A percentile compares a stretch with the other conserved stretches of the same genome.
Evolutionary conservation across 2,888 invertebrate species (phyloP).

Genomic region (Epinotia nisella): DNA sequence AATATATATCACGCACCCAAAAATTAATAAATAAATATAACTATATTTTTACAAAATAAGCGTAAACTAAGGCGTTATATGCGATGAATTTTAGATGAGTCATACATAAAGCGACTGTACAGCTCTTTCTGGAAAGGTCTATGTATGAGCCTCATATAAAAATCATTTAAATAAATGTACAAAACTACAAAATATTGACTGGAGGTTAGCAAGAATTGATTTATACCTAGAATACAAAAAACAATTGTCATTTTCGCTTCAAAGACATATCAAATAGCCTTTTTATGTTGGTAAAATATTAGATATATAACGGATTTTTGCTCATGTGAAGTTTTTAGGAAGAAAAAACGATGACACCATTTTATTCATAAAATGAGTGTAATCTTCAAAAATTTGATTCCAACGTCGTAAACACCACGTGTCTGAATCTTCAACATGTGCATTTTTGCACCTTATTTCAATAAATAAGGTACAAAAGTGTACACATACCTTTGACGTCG

Average conservation of each 20-base stretch:
- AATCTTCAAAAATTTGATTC: not conserved
- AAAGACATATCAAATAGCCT: conserved; percentile 2
- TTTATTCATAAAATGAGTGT: conserved; percentile 21
- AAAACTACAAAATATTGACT: conserved; percentile 40
- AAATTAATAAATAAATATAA: conserved; percentile 70
- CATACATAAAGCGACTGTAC: not conserved
- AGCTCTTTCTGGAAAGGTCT: not conserved
- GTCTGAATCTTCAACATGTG: not conserved
- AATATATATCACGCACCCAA: conserved; percentile 5
- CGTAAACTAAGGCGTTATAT: conserved; percentile 47
- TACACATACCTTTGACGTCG: no score
- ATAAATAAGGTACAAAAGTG: no score
- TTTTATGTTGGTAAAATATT: not conserved
- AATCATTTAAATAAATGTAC: conserved; percentile 18
- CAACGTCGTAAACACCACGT: not conserved
- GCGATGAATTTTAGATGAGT: conserved; percentile 19
- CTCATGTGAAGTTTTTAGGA: not conserved
- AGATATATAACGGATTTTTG: no score
- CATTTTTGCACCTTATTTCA: no score
- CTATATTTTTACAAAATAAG: conserved; percentile 59
- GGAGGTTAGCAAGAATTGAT: conserved; percentile 41
- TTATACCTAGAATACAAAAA: conserved; percentile 44
- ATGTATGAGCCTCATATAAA: not conserved
- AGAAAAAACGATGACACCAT: conserved; percentile 5
- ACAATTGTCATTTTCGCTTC: conserved; percentile 35